phyloP scores from a whole-genome alignment of 1,140 invertebrate genomes.

The Calosoma granatense region DNA sequence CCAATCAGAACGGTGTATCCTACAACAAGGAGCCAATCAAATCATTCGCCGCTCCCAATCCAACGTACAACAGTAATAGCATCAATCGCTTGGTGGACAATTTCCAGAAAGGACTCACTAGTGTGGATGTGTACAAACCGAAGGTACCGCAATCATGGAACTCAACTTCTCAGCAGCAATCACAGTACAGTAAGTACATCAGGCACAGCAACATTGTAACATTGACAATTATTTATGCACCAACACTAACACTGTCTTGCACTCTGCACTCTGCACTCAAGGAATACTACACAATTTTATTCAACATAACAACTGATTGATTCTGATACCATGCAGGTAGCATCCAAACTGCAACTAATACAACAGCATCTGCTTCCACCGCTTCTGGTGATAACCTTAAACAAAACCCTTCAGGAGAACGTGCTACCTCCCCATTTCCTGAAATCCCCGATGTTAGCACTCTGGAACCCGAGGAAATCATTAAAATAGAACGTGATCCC shows the following conservation, averaged over 20 bases:
- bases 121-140: conserved; percentile 38
- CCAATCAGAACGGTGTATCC: conserved; percentile 15
- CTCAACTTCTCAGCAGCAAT: conserved; percentile 24
- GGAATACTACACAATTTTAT: neutral
- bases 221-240: neutral
- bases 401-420: conserved; percentile 10
- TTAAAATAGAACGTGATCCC: conserved; percentile 10
- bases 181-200: conserved; percentile 20
- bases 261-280: neutral
- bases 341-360: conserved; percentile 15
- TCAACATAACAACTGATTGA: neutral
- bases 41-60: conserved; percentile 29
- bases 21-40: conserved; percentile 15
- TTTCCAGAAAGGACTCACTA: conserved; percentile 29
- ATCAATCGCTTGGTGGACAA: conserved; percentile 33
- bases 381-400: neutral
- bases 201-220: neutral
- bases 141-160: conserved; percentile 43
- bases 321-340: conserved; percentile 21
- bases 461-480: conserved; percentile 17
- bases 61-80: conserved; percentile 32
- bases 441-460: conserved; percentile 26
- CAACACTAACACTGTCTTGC: neutral
- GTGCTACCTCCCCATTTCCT: conserved; percentile 25
- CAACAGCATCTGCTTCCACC: conserved; percentile 2